phyloP scores from a whole-genome alignment of 1,140 invertebrate species.

The Cherax destructor region DNA sequence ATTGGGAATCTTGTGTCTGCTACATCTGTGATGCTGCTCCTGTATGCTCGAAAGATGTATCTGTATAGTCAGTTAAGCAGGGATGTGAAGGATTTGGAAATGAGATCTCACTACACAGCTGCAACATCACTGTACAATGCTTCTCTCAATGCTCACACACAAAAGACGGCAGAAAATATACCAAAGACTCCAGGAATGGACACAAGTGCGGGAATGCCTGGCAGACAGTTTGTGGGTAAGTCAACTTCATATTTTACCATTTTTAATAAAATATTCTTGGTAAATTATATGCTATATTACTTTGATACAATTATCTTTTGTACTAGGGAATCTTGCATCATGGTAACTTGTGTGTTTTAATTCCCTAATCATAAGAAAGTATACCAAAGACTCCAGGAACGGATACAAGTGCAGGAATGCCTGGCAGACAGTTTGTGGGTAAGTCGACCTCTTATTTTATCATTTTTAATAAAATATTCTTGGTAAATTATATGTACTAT shows the following conservation, averaged over 20 bases:
- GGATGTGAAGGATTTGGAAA: slow-evolving; percentile 68
- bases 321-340: too few species aligned
- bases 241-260: background rate
- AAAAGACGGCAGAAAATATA: slow-evolving; percentile 11
- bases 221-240: slow-evolving; percentile 70
- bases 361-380: background rate
- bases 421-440: slow-evolving; percentile 70
- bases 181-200: slow-evolving; percentile 27
- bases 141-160: slow-evolving; percentile 59
- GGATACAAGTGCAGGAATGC: slow-evolving; percentile 36
- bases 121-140: slow-evolving; percentile 69
- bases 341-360: too few species aligned
- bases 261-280: too few species aligned
- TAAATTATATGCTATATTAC: too few species aligned
- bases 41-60: slow-evolving; percentile 71
- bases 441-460: background rate
- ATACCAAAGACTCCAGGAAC: slow-evolving; percentile 15
- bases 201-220: slow-evolving; percentile 39
- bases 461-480: background rate
- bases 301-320: too few species aligned
- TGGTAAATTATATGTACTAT: too few species aligned
- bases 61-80: slow-evolving; percentile 60
- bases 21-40: slow-evolving; percentile 71
- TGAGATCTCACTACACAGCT: slow-evolving; percentile 69
- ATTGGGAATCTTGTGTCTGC: slow-evolving; percentile 73